These are phyloP conservation scores for Neoscelio sp. DNA, from an alignment of 2,888 invertebrate genomes.

Conservation along the genomic window DNA sequence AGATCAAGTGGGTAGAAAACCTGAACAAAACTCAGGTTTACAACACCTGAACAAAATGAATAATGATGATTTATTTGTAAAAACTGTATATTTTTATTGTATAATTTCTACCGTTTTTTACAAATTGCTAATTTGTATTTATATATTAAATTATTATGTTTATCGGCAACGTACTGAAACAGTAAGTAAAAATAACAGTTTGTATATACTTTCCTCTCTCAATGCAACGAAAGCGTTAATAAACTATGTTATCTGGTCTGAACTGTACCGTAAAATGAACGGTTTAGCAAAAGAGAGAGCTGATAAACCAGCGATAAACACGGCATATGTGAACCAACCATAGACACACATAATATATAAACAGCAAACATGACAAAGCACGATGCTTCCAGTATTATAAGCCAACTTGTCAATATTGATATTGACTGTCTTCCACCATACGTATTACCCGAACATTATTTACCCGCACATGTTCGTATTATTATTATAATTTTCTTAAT, in stretches of 20 bases:
- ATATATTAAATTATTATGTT: too few relatives aligned
- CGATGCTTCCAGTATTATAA: slow-evolving; percentile 3
- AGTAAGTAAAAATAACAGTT: too few relatives aligned
- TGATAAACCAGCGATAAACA: slow-evolving; percentile 19
- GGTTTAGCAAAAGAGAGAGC: not conserved
- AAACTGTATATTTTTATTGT: too few relatives aligned
- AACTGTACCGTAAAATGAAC: slow-evolving; percentile 15
- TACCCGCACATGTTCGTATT: too few relatives aligned
- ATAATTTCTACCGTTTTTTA: too few relatives aligned
- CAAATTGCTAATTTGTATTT: too few relatives aligned
- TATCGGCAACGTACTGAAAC: too few relatives aligned
- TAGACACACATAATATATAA: slow-evolving; percentile 4
- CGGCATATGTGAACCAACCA: not conserved
- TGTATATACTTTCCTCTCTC: too few relatives aligned
- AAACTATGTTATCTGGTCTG: slow-evolving; percentile 23
- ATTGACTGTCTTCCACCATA: not conserved
- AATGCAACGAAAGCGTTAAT: slow-evolving; percentile 21
- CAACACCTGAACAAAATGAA: too few relatives aligned
- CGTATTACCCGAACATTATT: not conserved
- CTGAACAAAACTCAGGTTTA: too few relatives aligned
- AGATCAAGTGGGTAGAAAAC: too few relatives aligned
- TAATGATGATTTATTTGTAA: too few relatives aligned
- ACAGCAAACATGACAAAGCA: slow-evolving; percentile 2
- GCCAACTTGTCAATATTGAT: slow-evolving; percentile 22
- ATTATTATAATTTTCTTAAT: slow-evolving; percentile 27